These are phyloP conservation scores for Drosophila tsacasi DNA, from an alignment of 1,140 invertebrate species.

Conservation along the genomic window DNA sequence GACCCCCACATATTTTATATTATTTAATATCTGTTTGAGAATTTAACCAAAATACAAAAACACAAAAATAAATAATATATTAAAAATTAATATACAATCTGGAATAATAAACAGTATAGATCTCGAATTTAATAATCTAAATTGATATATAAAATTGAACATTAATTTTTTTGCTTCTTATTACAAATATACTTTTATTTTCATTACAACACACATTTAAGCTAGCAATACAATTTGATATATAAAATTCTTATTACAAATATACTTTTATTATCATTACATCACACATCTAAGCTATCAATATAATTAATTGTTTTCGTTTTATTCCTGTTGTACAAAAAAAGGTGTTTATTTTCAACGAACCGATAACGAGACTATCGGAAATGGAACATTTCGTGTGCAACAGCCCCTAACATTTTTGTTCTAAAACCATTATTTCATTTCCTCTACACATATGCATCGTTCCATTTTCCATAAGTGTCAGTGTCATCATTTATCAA, in stretches of 20 bases:
- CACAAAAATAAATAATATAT: no score
- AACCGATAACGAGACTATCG: conserved; percentile 8
- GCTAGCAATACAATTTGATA: neutral
- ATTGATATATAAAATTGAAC: no score
- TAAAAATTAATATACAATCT: no score
- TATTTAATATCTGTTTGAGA: no score
- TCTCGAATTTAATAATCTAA: no score
- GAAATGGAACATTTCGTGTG: conserved; percentile 13
- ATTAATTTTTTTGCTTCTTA: no score
- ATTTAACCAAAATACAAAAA: no score
- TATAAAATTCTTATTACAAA: no score
- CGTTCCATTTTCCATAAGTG: conserved; percentile 65
- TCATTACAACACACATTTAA: neutral
- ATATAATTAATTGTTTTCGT: neutral
- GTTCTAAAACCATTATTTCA: conserved; percentile 65
- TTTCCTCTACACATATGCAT: conserved; percentile 50
- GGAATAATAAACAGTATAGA: no score
- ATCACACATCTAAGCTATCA: neutral
- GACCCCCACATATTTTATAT: no score
- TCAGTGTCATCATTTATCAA: conserved; percentile 66
- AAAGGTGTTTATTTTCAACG: neutral
- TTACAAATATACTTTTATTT: neutral
- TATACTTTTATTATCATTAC: neutral
- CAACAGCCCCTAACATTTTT: conserved; percentile 31
- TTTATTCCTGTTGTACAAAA: conserved; percentile 3